Conservation (phyloP, 2,888 invertebrate species). For the Stegophylla sp. region DNA sequence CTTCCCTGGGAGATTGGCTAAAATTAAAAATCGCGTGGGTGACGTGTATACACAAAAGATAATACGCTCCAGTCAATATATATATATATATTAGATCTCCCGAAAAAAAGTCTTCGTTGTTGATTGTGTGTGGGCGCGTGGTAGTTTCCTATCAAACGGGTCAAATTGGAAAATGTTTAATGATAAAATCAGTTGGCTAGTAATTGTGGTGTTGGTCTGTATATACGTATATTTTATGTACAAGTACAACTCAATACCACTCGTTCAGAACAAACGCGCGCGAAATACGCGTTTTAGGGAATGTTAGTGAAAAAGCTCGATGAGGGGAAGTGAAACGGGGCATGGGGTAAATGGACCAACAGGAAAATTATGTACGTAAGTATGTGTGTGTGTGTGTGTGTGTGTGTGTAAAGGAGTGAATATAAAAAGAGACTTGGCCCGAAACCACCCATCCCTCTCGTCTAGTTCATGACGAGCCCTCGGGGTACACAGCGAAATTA, state of each 20-base stretch:
- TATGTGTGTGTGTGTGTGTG: neutral
- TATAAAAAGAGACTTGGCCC: slow-evolving; percentile 52
- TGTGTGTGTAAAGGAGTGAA: slow-evolving; percentile 11
- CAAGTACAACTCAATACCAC: neutral
- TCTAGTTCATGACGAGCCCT: neutral
- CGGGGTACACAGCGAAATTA: slow-evolving; percentile 39
- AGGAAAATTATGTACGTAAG: no score
- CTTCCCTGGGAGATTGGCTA: no score
- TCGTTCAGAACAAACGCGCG: neutral
- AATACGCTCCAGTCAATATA: no score
- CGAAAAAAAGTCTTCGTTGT: no score
- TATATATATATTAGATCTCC: no score
- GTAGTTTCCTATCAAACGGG: neutral
- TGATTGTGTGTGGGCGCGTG: no score
- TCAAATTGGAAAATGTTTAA: slow-evolving; percentile 53
- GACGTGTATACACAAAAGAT: no score
- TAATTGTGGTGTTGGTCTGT: neutral
- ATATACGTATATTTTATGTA: neutral
- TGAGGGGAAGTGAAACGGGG: neutral
- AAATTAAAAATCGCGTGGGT: no score
- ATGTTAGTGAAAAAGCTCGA: neutral
- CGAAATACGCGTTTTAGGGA: neutral
- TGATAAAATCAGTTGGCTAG: slow-evolving; percentile 51
- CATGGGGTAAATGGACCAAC: neutral
- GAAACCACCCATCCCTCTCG: slow-evolving; percentile 28